Base-by-base conservation (phyloP, 2,797 vertebrate species). In the Sebastes melanostomus region DNA sequence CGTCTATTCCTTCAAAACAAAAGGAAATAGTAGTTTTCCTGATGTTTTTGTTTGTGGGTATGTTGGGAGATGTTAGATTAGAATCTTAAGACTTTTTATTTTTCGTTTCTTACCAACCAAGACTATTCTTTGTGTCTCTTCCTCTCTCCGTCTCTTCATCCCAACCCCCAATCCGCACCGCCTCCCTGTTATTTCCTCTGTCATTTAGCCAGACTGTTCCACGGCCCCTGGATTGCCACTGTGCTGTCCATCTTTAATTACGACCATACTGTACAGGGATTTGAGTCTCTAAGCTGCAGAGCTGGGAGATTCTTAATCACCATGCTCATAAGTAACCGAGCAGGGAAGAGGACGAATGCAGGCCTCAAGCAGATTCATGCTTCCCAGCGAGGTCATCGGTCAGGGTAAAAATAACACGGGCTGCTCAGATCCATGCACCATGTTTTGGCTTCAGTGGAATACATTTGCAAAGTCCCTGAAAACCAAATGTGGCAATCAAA, bases 231-330 rank as follows among this genome's bases (percentile, higher is more conserved):
- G 72, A 85, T 86, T 77, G 80, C 82, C 85, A 77, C 80, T 42
- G 88, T 72, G 67, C 74, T 85, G 88, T 90, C 86, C 81, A 81
- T 89, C 87, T 93, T 93, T 93, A 93, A 94, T 93, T 91, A 88
- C 65, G 77, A 85, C 83, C 88, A 80, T 89, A 87, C 87, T 92
- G 92, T 84, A 72, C 67, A 22, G 84, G 88, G 89, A 93, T 93
- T 93, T 92, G 79, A 88, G 80, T 81, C 84, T 85, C 87, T 90
- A 90, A 93, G 90, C 88, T 86, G 81, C 73, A 77, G 77, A 92
- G 88, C 87, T 81, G 79, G 66, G 73, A 87, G 89, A 91, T 90
- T 91, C 88, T 88, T 92, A 94, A 94, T 95, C 86, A 75, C 81
- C 71, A 66, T 50, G 82, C 81, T 77, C 72, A 77, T 88, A 86